phyloP scores from a whole-genome alignment of 2,797 vertebrate species.

The Vespertilio murinus region DNA sequence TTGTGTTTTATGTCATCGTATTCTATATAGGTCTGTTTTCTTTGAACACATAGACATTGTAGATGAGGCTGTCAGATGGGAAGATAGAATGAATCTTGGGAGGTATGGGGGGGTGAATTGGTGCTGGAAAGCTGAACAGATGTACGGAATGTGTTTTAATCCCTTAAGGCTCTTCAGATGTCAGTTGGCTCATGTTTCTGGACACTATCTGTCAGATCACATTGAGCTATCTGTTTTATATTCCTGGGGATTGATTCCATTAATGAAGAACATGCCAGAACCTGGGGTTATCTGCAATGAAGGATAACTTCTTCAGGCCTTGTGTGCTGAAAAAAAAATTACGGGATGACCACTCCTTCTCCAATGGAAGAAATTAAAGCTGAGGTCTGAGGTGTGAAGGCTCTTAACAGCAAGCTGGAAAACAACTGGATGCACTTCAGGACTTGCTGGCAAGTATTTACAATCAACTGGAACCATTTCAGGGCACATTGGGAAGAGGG shows the following conservation, averaged over 20 bases:
- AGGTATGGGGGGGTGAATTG: neutral
- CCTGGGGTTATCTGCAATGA: slow-evolving; percentile 55
- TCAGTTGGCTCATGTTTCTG: slow-evolving; percentile 72
- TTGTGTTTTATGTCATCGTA: neutral
- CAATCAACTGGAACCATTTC: slow-evolving; percentile 48
- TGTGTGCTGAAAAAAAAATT: slow-evolving; percentile 51
- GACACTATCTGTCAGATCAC: slow-evolving; percentile 66
- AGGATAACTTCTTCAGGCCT: slow-evolving; percentile 28
- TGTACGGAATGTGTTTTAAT: slow-evolving; percentile 71
- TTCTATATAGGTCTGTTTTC: neutral
- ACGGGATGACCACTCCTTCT: slow-evolving; percentile 40
- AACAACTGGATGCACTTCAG: slow-evolving; percentile 57
- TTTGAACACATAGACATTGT: slow-evolving; percentile 37
- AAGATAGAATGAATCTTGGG: slow-evolving; percentile 53
- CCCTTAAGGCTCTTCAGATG: slow-evolving; percentile 66
- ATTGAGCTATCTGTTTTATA: slow-evolving; percentile 72
- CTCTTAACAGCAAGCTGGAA: slow-evolving; percentile 61
- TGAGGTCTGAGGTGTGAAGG: slow-evolving; percentile 20
- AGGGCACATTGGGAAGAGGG: slow-evolving; percentile 21
- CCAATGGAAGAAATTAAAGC: slow-evolving; percentile 65
- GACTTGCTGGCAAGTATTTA: slow-evolving; percentile 63
- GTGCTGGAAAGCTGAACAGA: slow-evolving; percentile 71
- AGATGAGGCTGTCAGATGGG: slow-evolving; percentile 50
- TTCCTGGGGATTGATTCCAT: slow-evolving; percentile 68
- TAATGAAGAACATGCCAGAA: slow-evolving; percentile 70